phyloP scores from a whole-genome alignment of 2,888 invertebrate genomes.

The Idaea aversata region DNA sequence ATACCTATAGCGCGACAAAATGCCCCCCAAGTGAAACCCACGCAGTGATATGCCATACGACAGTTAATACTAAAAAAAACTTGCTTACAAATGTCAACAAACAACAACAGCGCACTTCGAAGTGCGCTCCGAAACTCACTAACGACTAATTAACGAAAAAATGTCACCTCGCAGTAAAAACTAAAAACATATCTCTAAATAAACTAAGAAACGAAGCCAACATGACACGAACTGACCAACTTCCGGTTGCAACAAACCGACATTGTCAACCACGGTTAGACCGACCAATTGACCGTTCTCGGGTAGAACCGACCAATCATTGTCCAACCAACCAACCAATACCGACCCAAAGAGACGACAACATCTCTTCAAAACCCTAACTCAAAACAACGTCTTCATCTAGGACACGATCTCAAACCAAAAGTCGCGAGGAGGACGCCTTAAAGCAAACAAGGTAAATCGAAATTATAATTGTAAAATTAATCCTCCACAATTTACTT shows the following conservation, averaged over 20 bases:
- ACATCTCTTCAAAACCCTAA: neutral
- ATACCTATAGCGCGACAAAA: constrained; percentile 21
- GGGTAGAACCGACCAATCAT: neutral
- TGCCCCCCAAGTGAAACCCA: constrained; percentile 56
- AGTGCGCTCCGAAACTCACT: constrained; percentile 29
- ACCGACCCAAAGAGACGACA: neutral
- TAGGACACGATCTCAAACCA: neutral
- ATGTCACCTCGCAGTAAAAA: neutral
- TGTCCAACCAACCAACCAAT: neutral
- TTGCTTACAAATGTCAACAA: neutral
- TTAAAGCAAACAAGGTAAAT: neutral
- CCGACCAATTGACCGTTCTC: neutral
- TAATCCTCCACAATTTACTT: neutral
- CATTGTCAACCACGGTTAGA: neutral
- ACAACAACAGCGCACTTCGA: neutral
- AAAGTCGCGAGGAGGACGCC: neutral
- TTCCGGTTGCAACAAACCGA: neutral
- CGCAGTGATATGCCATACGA: constrained; percentile 69
- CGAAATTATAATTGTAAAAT: neutral
- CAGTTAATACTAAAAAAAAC: constrained; percentile 28
- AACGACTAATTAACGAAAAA: constrained; percentile 51
- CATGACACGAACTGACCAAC: constrained; percentile 1
- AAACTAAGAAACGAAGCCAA: neutral
- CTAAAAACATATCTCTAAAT: neutral
- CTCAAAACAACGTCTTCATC: neutral